Conservation (phyloP, 2,113 vertebrate genomes). For the Myotis brandtii region DNA sequence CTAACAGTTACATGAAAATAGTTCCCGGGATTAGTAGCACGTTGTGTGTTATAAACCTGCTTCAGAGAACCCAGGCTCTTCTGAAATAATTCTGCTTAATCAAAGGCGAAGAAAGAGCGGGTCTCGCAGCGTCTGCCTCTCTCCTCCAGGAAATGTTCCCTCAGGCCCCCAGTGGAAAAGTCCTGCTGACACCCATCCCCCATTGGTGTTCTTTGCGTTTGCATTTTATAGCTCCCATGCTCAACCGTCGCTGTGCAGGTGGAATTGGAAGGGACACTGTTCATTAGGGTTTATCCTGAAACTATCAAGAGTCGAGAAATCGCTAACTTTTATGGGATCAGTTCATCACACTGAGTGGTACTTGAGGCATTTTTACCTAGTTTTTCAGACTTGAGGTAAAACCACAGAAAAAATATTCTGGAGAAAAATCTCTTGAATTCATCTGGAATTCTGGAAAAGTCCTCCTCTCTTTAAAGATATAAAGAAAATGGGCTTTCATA, state of each 20-base stretch:
- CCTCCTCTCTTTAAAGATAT: not conserved
- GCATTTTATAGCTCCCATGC: not conserved
- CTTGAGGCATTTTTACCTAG: not conserved
- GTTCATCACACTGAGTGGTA: not conserved
- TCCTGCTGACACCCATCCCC: not conserved
- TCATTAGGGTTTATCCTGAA: not conserved
- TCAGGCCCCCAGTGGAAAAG: not conserved
- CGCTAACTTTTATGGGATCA: not conserved
- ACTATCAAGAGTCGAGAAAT: not conserved
- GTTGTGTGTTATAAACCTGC: not conserved
- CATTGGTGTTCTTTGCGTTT: not conserved
- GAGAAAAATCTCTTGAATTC: not conserved
- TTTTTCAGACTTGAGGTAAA: not conserved
- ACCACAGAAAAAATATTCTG: not conserved
- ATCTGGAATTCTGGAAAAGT: conserved; percentile 11
- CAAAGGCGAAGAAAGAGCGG: not conserved
- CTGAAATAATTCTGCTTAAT: conserved; percentile 9
- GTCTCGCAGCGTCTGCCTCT: not conserved
- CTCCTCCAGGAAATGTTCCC: not conserved
- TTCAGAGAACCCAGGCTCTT: conserved; percentile 11
- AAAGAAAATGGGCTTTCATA: not conserved
- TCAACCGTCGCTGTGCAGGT: not conserved
- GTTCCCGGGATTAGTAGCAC: not conserved
- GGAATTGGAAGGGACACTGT: not conserved
- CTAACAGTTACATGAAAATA: not conserved